A percentile compares a stretch with the other conserved stretches of the same genome.
Evolutionary conservation across 1,140 invertebrate genomes (phyloP).

Genomic region (Drosophila parvula): DNA sequence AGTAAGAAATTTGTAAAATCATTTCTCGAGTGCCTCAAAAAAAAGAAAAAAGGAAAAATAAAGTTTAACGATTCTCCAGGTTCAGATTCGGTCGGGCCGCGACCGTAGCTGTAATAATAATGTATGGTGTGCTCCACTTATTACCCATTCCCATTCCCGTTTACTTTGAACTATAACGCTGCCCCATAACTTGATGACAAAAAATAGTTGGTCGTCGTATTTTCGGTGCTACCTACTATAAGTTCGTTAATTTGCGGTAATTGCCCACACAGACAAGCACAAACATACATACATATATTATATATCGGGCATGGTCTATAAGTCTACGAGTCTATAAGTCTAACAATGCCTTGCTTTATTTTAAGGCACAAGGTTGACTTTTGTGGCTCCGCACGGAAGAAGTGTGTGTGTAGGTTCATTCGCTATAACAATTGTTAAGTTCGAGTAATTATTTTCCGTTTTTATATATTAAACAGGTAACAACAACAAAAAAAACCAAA

Average conservation of each 20-base stretch:
- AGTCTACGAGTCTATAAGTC: conserved; percentile 20
- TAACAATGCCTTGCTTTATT: conserved; percentile 78
- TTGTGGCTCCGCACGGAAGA: conserved; percentile 34
- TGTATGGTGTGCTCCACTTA: conserved; percentile 53
- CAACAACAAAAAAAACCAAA: conserved; percentile 44
- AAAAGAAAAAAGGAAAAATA: background rate
- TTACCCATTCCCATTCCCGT: conserved; percentile 19
- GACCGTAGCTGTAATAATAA: conserved; percentile 55
- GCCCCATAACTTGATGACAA: conserved; percentile 56
- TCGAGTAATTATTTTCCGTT: conserved; percentile 75
- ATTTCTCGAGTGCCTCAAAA: conserved; percentile 54
- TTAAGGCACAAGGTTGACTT: conserved; percentile 78
- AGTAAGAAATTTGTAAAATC: conserved; percentile 62
- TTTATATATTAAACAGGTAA: conserved; percentile 68
- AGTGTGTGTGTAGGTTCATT: conserved; percentile 61
- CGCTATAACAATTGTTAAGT: conserved; percentile 58
- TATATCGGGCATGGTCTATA: conserved; percentile 50
- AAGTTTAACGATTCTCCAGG: conserved; percentile 66
- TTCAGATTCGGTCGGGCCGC: conserved; percentile 15
- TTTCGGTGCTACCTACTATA: conserved; percentile 21
- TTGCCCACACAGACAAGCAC: conserved; percentile 41
- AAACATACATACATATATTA: background rate
- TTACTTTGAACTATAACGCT: conserved; percentile 65
- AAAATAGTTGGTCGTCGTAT: conserved; percentile 54
- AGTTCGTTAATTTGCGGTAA: conserved; percentile 75